Base-by-base conservation (phyloP, 2,888 invertebrate genomes). In the Drosophila putrida region DNA sequence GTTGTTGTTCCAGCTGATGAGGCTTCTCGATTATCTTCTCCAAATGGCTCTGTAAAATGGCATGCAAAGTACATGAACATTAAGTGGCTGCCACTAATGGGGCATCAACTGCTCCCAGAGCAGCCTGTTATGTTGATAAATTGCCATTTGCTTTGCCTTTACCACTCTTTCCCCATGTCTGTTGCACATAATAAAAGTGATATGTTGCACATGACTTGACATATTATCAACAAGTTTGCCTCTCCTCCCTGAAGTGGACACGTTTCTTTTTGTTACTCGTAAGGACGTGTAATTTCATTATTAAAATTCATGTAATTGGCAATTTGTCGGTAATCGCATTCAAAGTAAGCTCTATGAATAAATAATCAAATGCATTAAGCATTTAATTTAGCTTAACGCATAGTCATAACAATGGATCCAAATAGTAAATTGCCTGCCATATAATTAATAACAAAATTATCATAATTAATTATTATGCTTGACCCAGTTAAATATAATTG, bases 21-120 rank as follows among this genome's bases (percentile, higher is more conserved):
- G 97, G 97, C 79, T 97, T 94, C 92, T 97, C 97, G 65, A 97
- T 95, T 90, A 98, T 97, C 88, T 96, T 96, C 90, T 97, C 97
- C 78, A 97, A 93, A 90, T 97, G 97, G 90, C 96, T 97, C 97
- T 97, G 93, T 50, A 90, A 86, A 47, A 20, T 38, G 61, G 63
- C 69, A 78, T 60, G 54, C 51, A 68, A 61, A 82, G 63, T 53
- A 68, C 53, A 73, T 28, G 36, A 53, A 66, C 83, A 83, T 88
- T 86, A 88, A 87, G 75, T 83, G 84, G 51, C 65, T 64, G 84
- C 64, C 86, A 68, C 82, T 80, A 85, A 88, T 82, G 83, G 77
- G 51, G 60, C 66, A 58, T 55, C 61, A 66, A 41, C 57, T 13
- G 50, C 66, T 54, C 35, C 66, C 66, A 39, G 47, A 61, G 74